Evolutionary conservation across 2,113 vertebrate genomes (phyloP), one percentile per base, ranked within the genome.

Genomic region (Colaptes auratus): DNA sequence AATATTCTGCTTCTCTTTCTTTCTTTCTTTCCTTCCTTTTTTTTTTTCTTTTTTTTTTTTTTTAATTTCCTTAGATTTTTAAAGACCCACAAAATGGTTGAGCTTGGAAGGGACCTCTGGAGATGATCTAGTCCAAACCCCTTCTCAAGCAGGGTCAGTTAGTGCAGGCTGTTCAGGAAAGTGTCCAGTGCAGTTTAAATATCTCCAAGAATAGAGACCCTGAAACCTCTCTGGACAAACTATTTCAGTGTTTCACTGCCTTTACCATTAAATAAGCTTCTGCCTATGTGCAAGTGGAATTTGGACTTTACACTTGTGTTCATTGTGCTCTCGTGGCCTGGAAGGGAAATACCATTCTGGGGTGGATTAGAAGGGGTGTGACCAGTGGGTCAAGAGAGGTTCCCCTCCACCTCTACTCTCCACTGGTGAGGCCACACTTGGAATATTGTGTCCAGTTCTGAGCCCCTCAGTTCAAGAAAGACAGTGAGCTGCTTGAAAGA

Each of bases 11-110:
- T 67, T 85, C 25, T 74, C 56, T 76, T 82, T 93, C 18, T 46
- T 66, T 90, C 39, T 39, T 39, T 39, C 39, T 39, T 92, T 92
- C 28, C 30, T 46, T 79, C 19, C 13, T 44, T 44, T 44, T 82
- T 92, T 16, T 46, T 66, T 87, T 90, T 92, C 28, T 27, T 48
- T 82, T 15, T 80, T 93, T 15, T n/a, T 59, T 90, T 92, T 92
- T n/a, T n/a, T n/a, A n/a, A 30, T 27, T 44, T 74, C 15, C 28
- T 74, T 74, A 55, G 36, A 25, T 46, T 86, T 74, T 71, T 67
- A 64, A 73, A 71, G 67, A 52, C 64, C 56, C 4, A 44, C 6
- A 16, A n/a, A 87, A 67, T 4, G 10, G 12, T 1, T 82, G 24
- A 25, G n/a, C 3, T 60, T 83, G 36, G 59, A 89, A 72, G 10